Evolutionary conservation across 2,113 vertebrate genomes (phyloP), one percentile per base, ranked within the genome.

Genomic region (Ceratotherium simum): DNA sequence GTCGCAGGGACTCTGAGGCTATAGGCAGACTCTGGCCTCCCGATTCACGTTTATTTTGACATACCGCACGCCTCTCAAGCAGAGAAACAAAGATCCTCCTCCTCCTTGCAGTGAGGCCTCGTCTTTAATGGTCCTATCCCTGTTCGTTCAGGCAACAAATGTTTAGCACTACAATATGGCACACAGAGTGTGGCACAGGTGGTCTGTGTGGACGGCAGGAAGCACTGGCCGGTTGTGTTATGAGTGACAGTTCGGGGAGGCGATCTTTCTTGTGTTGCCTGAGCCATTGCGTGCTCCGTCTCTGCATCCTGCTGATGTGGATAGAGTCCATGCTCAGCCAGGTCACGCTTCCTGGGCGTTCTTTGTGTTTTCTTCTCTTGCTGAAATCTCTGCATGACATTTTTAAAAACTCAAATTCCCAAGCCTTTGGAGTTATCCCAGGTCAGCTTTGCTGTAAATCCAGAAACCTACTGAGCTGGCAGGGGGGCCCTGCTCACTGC

Each of bases 101-200:
- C 31, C 36, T 31, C 20, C 48, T 23, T 23, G 12, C 62, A 11
- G 2, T 6, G 23, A 17, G 9, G 11, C 5, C 8, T 54, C 25
- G 4, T 64, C 16, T 54, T 29, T 33, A 42, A 16, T n/a, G 69
- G 6, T 62, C 16, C 12, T 3, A 10, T 9, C 23, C 27, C 36
- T 23, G n/a, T 13, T 78, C 25, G 18, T 25, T 48, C 11, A 42
- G 42, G 58, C 25, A 9, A 39, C 18, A 67, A 20, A 36, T 4
- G 2, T 16, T 33, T 39, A 75, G 4, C 83, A 39, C 11, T 39
- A 39, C 25, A 69, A 69, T 25, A 0, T 39, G 42, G 8, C 17
- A 6, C 33, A 31, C 6, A 56, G 9, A 48, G 8, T 0, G 0
- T 31, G 29, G 36, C 23, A 0, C 20, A 25, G n/a, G 17, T 31